phyloP scores from a whole-genome alignment of 2,888 invertebrate species.

The Busseola fusca region DNA sequence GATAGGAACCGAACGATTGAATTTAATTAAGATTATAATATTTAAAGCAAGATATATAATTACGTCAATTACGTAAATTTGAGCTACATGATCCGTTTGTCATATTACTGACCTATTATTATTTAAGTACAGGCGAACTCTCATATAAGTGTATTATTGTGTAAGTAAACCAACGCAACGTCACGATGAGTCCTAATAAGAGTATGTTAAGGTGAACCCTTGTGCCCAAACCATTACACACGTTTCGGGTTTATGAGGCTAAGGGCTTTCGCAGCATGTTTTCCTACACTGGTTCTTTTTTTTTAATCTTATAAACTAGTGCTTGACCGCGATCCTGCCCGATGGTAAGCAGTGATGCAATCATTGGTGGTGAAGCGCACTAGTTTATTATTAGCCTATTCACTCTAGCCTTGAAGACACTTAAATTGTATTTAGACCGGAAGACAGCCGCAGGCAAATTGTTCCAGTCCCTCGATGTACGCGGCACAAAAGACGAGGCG shows the following conservation, averaged over 20 bases:
- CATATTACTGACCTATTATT: constrained; percentile 8
- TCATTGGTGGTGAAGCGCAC: too few relatives aligned
- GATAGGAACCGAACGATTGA: background rate
- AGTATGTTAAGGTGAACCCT: background rate
- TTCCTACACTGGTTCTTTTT: constrained; percentile 30
- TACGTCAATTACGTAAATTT: constrained; percentile 21
- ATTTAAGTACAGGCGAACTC: background rate
- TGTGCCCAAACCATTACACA: constrained; percentile 28
- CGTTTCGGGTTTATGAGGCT: constrained; percentile 48
- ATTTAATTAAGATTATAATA: background rate
- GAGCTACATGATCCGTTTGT: constrained; percentile 20
- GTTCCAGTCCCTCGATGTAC: too few relatives aligned
- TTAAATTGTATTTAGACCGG: too few relatives aligned
- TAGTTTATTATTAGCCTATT: too few relatives aligned
- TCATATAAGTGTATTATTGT: background rate
- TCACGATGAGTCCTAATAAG: background rate
- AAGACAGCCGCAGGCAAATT: too few relatives aligned
- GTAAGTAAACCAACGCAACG: constrained; percentile 5
- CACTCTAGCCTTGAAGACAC: too few relatives aligned
- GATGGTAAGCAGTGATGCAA: too few relatives aligned
- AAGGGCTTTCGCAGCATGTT: constrained; percentile 30
- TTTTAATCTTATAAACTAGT: too few relatives aligned
- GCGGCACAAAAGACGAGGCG: too few relatives aligned
- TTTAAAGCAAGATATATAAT: constrained; percentile 5
- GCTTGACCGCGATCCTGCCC: too few relatives aligned